Evolutionary conservation across 92 coral and sea anemone species (phyloP).

Genomic region (Zoanthus solanderi): DNA sequence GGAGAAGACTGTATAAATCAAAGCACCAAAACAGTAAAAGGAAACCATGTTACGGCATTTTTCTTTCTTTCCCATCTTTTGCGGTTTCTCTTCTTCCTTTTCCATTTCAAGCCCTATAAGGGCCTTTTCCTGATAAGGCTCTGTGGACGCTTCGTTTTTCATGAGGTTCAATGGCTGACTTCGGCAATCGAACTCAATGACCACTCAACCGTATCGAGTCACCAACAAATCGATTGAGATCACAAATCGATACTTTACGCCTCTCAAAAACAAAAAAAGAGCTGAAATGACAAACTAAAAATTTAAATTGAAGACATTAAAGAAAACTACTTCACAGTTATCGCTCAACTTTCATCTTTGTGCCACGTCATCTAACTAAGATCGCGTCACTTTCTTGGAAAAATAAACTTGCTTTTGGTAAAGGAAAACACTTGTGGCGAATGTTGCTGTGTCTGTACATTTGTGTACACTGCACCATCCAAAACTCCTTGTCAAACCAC

Average conservation of each 20-base stretch:
- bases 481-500: neutral
- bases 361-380: constrained; percentile 38
- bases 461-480: neutral
- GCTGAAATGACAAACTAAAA: neutral
- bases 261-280: neutral
- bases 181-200: neutral
- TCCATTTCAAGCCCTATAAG: constrained; percentile 16
- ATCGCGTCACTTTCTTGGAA: neutral
- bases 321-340: neutral
- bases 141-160: constrained; percentile 22
- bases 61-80: constrained; percentile 56
- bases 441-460: neutral
- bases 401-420: neutral
- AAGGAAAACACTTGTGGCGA: neutral
- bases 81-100: constrained; percentile 33
- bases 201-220: constrained; percentile 1
- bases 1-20: constrained; percentile 87
- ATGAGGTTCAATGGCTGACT: neutral
- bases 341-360: constrained; percentile 3
- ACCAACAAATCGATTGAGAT: neutral
- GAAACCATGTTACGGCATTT: constrained; percentile 66
- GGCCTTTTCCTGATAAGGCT: neutral
- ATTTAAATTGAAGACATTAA: neutral
- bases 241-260: neutral
- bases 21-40: constrained; percentile 83